Evolutionary conservation across 2,797 vertebrate genomes (phyloP).

Genomic region (Synanceia verrucosa): DNA sequence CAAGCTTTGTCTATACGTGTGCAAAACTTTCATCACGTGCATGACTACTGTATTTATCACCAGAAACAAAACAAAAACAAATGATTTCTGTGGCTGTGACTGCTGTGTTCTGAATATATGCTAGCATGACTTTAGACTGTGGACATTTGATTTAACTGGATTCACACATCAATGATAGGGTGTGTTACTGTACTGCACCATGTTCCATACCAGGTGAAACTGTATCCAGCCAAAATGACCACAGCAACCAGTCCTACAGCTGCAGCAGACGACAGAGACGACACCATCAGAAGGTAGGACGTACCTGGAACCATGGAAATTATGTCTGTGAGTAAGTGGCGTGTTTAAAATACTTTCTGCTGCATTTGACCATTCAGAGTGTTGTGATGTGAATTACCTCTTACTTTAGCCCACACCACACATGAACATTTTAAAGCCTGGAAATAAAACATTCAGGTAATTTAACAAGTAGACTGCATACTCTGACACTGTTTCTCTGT

Average conservation of each 20-base stretch:
- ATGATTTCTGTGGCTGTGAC: background rate
- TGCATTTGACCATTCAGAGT: background rate
- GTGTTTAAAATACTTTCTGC: background rate
- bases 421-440: constrained; percentile 79
- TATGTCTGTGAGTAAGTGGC: background rate
- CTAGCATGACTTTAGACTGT: background rate
- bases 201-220: constrained; percentile 64
- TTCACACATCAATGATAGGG: background rate
- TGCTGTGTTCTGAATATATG: background rate
- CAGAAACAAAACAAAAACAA: background rate
- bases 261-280: constrained; percentile 61
- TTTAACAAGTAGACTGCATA: background rate
- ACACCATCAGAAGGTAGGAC: constrained; percentile 69
- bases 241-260: constrained; percentile 60
- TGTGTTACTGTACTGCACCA: background rate
- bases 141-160: background rate
- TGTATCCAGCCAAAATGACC: constrained; percentile 57
- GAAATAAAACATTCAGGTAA: constrained; percentile 23
- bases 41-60: background rate
- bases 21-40: background rate
- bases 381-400: constrained; percentile 63
- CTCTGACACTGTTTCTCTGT: background rate
- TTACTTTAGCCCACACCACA: constrained; percentile 82
- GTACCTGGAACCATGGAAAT: constrained; percentile 61
- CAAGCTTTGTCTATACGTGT: background rate